These are phyloP conservation scores for Pseudopleuronectes americanus DNA, from an alignment of 2,797 vertebrate genomes.

Conservation along the genomic window DNA sequence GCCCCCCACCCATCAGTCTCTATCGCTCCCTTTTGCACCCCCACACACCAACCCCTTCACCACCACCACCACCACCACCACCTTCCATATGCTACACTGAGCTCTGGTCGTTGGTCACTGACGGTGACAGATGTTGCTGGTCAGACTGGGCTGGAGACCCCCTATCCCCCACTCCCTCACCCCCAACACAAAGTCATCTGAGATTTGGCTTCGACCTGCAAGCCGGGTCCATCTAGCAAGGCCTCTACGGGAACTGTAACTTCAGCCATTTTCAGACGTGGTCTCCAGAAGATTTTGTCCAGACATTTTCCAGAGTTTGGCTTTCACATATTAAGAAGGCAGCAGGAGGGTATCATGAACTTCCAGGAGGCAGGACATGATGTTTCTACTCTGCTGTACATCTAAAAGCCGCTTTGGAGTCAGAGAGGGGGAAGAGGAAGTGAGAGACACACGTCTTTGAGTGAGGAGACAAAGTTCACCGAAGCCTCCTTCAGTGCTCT, in stretches of 20 bases:
- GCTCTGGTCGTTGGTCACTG: constrained; percentile 70
- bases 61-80: constrained; percentile 17
- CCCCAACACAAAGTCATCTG: constrained; percentile 70
- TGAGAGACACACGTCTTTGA: constrained; percentile 2
- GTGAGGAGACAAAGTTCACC: constrained; percentile 39
- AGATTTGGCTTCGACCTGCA: constrained; percentile 65
- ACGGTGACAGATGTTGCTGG: constrained; percentile 76
- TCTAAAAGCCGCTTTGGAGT: too few relatives aligned
- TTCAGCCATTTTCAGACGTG: too few relatives aligned
- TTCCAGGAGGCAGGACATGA: too few relatives aligned
- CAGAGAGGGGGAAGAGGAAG: constrained; percentile 13
- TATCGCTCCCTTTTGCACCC: constrained; percentile 63
- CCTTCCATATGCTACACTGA: constrained; percentile 54
- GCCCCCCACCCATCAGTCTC: constrained; percentile 82
- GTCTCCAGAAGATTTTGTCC: too few relatives aligned
- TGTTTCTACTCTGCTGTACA: too few relatives aligned
- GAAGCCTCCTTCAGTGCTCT: constrained; percentile 31
- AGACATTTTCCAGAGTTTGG: too few relatives aligned
- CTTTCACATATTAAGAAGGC: too few relatives aligned
- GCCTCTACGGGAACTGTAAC: constrained; percentile 28
- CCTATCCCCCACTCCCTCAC: constrained; percentile 20
- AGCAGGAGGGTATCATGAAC: too few relatives aligned
- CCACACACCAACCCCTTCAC: constrained; percentile 17
- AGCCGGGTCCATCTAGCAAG: constrained; percentile 55
- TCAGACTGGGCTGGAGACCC: constrained; percentile 57